Base-by-base conservation (phyloP, 1,140 invertebrate species). In the Dendroctonus valens region DNA sequence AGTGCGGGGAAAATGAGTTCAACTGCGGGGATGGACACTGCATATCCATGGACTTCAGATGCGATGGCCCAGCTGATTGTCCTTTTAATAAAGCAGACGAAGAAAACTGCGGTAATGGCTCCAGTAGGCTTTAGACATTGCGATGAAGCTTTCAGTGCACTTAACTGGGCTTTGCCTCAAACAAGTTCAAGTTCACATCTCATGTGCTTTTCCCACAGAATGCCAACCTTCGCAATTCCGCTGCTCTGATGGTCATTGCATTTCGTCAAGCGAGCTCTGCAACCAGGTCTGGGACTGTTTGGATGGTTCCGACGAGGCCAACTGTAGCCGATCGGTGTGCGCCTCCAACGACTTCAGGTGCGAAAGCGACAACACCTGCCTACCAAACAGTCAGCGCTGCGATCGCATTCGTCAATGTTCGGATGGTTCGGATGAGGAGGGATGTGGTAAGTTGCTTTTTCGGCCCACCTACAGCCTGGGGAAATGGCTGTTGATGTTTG, bases 321-420 rank as follows among this genome's bases (percentile, higher is more conserved):
- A 77, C 65, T 78, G 77, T 59, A 61, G 63, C 68, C 77, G 80
- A 80, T 49, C 26, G 40, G 58, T 40, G 49, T 68, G 69, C 61
- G 67, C 60, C 14, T 90, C 88, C 3, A 91, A 92, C 69, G 90
- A 92, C 75, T 79, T 81, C 55, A 83, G 84, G 65, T 93, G 91
- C 70, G 82, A 84, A 6, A 78, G 85, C 60, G 81, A 85, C 73
- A 87, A 87, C 39, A 92, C 96, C 75, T 99, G 97, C 74, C 90
- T 99, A 60, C 94, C 94, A 0, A 89, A 88, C 75, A 89, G 86
- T 62, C 96, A 91, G 79, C 91, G 96, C 68, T 99, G 97, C 78
- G 96, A 99, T 76, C 83, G 85, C 46, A 85, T 90, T 69, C 83
- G 83, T 53, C 95, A 99, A 76, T 98, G 96, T 75, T 74, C 79